phyloP scores from a whole-genome alignment of 2,113 vertebrate species.

The Misgurnus mizolepis region DNA sequence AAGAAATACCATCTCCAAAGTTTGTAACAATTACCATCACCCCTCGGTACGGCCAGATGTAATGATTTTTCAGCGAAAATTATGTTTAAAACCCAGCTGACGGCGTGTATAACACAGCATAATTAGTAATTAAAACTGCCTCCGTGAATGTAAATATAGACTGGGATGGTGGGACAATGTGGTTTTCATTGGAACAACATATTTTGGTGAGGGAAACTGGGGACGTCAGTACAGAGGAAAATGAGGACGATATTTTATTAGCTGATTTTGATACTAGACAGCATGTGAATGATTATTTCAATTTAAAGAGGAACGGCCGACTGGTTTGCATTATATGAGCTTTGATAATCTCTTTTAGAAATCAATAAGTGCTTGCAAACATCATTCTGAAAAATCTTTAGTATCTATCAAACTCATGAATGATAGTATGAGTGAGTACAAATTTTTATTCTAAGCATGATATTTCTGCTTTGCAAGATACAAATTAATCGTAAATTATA shows the following conservation, averaged over 20 bases:
- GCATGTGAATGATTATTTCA: slow-evolving; percentile 18
- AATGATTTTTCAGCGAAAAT: slow-evolving; percentile 69
- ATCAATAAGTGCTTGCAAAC: neutral
- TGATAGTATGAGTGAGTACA: too few species aligned
- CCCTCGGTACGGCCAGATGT: slow-evolving; percentile 62
- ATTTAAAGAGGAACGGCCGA: slow-evolving; percentile 18
- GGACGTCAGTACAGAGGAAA: neutral
- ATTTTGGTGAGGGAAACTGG: slow-evolving; percentile 18
- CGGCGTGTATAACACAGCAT: slow-evolving; percentile 59
- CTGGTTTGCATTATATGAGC: slow-evolving; percentile 11
- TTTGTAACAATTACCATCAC: slow-evolving; percentile 65
- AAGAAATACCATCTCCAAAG: slow-evolving; percentile 58
- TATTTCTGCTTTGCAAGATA: too few species aligned
- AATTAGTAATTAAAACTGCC: slow-evolving; percentile 62
- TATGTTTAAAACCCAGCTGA: slow-evolving; percentile 65
- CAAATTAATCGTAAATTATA: too few species aligned
- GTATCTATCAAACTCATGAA: too few species aligned
- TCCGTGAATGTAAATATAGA: slow-evolving; percentile 61
- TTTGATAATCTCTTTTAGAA: slow-evolving; percentile 9
- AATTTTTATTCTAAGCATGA: too few species aligned
- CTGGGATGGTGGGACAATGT: slow-evolving; percentile 45
- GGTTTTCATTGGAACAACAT: slow-evolving; percentile 49
- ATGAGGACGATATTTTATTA: slow-evolving; percentile 22
- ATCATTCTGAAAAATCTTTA: neutral
- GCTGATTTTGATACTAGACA: neutral